Evolutionary conservation across 1,140 invertebrate genomes (phyloP), one percentile per base, ranked within the genome.

Genomic region (Ladona fulva): DNA sequence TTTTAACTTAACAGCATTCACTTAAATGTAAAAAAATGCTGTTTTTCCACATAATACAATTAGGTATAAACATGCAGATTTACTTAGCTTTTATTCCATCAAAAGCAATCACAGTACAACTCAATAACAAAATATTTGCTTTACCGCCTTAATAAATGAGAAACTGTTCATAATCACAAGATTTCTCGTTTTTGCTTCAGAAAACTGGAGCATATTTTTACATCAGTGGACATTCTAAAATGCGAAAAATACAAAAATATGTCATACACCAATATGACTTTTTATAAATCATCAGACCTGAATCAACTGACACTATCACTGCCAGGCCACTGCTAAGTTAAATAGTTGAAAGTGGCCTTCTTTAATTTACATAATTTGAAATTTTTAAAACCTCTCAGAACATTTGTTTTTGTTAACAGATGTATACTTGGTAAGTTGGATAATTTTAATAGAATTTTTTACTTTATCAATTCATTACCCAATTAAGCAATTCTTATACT

Each of bases 211-310:
- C 52, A 66, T 37, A 37, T 66, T 66, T 66, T 66, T 22, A 66
- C n/a, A 19, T 66, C 12, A 66, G 5, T 66, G 52, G 52, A 66
- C 14, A 19, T 66, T 66, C 52, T 66, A 66, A 66, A 66, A 66
- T 66, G 52, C 52, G 14, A 66, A 66, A 66, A 66, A 66, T 66
- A 66, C 52, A 66, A 66, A 66, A 66, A 66, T 66, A 66, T 22
- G n/a, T 66, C n/a, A 19, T 66, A 66, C n/a, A 22, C 14, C n/a
- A 19, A 66, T 66, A 66, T 66, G n/a, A 66, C n/a, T 37, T 37
- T 12, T 6, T 66, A 19, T 66, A 66, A 66, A 66, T 66, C 52
- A 66, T 66, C n/a, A 66, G 14, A 66, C 52, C 14, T 16, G 52
- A 66, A 66, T 12, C n/a, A 22, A 66, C n/a, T 16, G 14, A 19